Evolutionary conservation across 2,888 invertebrate species (phyloP).

Genomic region (Electrophaes corylata): DNA sequence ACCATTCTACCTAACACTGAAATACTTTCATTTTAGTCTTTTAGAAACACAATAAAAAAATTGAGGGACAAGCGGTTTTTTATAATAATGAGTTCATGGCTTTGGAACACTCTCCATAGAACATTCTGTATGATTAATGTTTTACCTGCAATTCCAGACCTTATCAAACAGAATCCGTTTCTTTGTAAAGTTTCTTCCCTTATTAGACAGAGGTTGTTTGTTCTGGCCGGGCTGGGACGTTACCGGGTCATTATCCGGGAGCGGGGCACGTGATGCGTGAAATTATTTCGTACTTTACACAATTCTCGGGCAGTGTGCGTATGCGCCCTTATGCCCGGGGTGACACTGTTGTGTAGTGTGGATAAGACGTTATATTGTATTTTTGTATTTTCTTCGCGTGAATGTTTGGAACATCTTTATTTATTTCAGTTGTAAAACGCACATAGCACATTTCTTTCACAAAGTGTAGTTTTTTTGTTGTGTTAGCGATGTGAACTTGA

Average conservation of each 20-base stretch:
- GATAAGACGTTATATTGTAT: constrained; percentile 40
- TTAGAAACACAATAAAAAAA: neutral
- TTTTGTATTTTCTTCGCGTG: neutral
- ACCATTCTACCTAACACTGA: no score
- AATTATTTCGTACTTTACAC: constrained; percentile 84
- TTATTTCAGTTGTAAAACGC: no score
- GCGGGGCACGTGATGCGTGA: constrained; percentile 81
- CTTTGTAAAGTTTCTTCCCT: constrained; percentile 51
- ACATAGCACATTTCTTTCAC: no score
- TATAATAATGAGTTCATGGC: no score
- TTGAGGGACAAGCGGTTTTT: no score
- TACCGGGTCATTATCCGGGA: constrained; percentile 78
- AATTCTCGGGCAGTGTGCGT: constrained; percentile 66
- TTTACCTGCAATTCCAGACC: constrained; percentile 19
- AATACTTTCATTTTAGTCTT: neutral
- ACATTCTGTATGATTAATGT: neutral
- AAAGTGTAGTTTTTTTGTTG: no score
- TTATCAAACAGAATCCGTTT: constrained; percentile 43
- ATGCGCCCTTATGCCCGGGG: constrained; percentile 57
- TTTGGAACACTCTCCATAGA: neutral
- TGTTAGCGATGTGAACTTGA: no score
- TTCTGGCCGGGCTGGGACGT: constrained; percentile 68
- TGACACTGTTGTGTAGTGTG: constrained; percentile 39
- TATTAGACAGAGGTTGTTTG: constrained; percentile 60
- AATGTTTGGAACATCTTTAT: neutral